Evolutionary conservation across 2,888 invertebrate species (phyloP).

Genomic region (Stenoptilia bipunctidactyla): DNA sequence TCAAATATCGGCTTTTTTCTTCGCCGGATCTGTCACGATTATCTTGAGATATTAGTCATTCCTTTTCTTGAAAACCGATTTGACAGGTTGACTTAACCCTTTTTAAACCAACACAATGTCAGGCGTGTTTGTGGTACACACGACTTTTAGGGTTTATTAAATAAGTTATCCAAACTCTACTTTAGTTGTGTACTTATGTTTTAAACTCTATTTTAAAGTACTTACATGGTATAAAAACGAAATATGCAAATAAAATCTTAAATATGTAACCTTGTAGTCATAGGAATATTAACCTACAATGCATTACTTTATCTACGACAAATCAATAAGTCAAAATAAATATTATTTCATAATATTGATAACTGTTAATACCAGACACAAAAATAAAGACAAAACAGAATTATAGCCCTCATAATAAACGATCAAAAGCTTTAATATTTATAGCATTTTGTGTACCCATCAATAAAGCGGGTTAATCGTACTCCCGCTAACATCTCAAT

Average conservation of each 20-base stretch:
- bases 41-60: slow-evolving; percentile 60
- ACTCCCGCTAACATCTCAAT: slow-evolving; percentile 65
- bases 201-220: too few relatives aligned
- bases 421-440: too few relatives aligned
- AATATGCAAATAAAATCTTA: too few relatives aligned
- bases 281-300: too few relatives aligned
- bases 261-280: too few relatives aligned
- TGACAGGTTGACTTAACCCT: slow-evolving; percentile 68
- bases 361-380: slow-evolving; percentile 24
- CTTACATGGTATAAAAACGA: too few relatives aligned
- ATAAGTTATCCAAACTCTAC: too few relatives aligned
- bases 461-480: slow-evolving; percentile 59
- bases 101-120: slow-evolving; percentile 65
- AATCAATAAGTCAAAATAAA: too few relatives aligned
- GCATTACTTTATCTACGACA: too few relatives aligned
- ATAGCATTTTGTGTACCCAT: slow-evolving; percentile 56
- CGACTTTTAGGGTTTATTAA: slow-evolving; percentile 7
- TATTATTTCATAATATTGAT: slow-evolving; percentile 27
- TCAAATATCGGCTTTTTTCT: slow-evolving; percentile 60
- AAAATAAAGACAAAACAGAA: slow-evolving; percentile 50
- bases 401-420: slow-evolving; percentile 33
- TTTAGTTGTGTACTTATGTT: too few relatives aligned
- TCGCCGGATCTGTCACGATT: slow-evolving; percentile 69
- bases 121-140: slow-evolving; percentile 57
- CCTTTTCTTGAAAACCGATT: slow-evolving; percentile 56